Evolutionary conservation across 1,140 invertebrate genomes (phyloP), one percentile per base, ranked within the genome.

Genomic region (Platorchestia sp.): DNA sequence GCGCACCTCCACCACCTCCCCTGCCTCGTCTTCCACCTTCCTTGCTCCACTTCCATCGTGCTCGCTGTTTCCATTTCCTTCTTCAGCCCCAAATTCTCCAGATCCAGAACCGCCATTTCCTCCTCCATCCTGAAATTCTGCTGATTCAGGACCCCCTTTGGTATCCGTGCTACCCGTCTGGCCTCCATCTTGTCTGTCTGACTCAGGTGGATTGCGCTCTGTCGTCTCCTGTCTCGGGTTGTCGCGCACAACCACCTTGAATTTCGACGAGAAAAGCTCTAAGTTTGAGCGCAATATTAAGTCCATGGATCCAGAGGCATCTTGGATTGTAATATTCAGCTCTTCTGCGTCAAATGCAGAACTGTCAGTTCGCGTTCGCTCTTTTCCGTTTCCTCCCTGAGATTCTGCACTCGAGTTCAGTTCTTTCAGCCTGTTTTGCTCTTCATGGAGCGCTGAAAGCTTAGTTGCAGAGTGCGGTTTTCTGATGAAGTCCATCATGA

Each of bases 401-500:
- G 44, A 42, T 44, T 90, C 87, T 42, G 41, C 41, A 45, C 40
- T 93, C 10, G 43, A 44, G 40, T 93, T 93, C 3, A 45, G 16
- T 45, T 93, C 45, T 93, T 45, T 93, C 44, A 93, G 43, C 43
- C 40, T 27, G 45, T 93, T 47, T 93, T 45, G 7, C 7, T 45
- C 44, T 36, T 47, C 91, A 22, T 27, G 27, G 75, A 96, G 45
- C 93, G 95, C 40, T 90, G 59, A 45, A 95, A 95, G 86, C 95
- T 95, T 95, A 59, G 95, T 87, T 96, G 95, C 90, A 86, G 95
- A 75, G 59, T 95, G 53, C 86, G 95, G 96, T 96, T 95, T 96
- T 95, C 96, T 44, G 45, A 93, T 93, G 91, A 93, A 93, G 91
- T 93, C 91, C 41, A 45, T 45, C 91, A 93, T 93, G 19, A 93